Evolutionary conservation across 2,888 invertebrate species (phyloP), one percentile per base, ranked within the genome.

Genomic region (Cepaea hortensis): DNA sequence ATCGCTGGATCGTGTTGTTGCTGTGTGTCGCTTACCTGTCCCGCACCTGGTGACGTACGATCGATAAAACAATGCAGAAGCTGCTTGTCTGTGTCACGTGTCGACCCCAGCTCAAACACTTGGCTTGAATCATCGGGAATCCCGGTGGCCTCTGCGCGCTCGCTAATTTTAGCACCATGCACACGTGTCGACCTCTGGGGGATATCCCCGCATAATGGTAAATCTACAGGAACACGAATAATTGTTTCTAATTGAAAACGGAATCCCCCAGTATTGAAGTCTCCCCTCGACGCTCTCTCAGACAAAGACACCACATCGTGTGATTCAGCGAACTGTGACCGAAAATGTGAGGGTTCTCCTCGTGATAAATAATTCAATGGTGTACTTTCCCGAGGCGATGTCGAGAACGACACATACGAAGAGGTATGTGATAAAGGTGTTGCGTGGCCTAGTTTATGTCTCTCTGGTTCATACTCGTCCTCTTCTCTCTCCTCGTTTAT

Each of bases 401-500:
- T 9, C 18, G 70, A 50, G 1, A 61, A 73, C 1, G 73, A 61
- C 15, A 70, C 50, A 11, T 62, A 65, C 46, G 85, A 73, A 6
- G 72, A 7, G 23, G 80, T 62, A 0, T 55, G 23, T 5, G 80
- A 79, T 62, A n/a, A 50, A 2, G 61, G 11, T 6, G 80, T 48
- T 3, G 48, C 55, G 11, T 50, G 23, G 5, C 84, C 68, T 1
- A 75, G 46, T 35, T 20, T 62, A 20, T 48, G 62, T 48, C 83
- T 72, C 18, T 83, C 81, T 20, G 84, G 68, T n/a, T 61, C 75
- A 68, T 81, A 72, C 20, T 70, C 84, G 15, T 35, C 23, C 46
- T 72, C 84, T 68, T 70, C 86, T 82, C 50, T 86, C 20, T 87
- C 89, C 35, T 91, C 91, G n/a, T 90, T 90, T 20, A 90, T 89